Percentiles rank a stretch among this genome's conserved stretches.
These are phyloP conservation scores for Redunca redunca DNA, from an alignment of 2,113 vertebrate species.

Conservation along the genomic window DNA sequence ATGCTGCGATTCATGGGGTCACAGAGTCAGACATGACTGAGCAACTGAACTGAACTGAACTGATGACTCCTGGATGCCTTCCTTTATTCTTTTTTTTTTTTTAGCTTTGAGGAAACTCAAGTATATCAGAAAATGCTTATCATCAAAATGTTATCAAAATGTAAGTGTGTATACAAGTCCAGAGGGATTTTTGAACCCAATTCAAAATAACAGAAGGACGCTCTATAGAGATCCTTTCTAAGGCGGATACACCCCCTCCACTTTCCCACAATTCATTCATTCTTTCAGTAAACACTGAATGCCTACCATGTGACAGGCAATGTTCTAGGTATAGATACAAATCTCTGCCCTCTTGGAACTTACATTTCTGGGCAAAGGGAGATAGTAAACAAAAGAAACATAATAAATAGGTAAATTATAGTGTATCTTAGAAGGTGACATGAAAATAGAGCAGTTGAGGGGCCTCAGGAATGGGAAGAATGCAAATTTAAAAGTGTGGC, in stretches of 20 bases:
- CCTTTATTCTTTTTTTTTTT: background rate
- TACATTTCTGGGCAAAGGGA: background rate
- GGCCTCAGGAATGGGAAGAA: background rate
- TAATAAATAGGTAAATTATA: background rate
- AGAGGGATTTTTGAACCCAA: background rate
- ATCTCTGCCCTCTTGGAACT: conserved; percentile 11
- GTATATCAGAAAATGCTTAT: conserved; percentile 9
- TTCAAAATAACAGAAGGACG: conserved; percentile 8
- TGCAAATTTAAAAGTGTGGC: background rate
- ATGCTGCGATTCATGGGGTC: too few relatives aligned
- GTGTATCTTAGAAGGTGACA: background rate
- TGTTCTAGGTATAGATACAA: background rate
- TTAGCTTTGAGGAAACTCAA: background rate
- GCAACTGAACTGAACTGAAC: too few relatives aligned
- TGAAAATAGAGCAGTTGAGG: background rate
- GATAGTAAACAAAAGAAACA: background rate
- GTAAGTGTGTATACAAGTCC: background rate
- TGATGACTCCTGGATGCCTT: background rate
- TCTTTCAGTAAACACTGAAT: conserved; percentile 21
- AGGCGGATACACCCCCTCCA: background rate
- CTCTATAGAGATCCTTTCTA: conserved; percentile 6
- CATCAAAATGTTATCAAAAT: background rate
- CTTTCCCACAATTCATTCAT: background rate
- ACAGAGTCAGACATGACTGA: too few relatives aligned
- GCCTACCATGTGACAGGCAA: background rate